These are phyloP conservation scores for Hafferia zeledoni DNA, from an alignment of 2,797 vertebrate genomes.

Conservation along the genomic window DNA sequence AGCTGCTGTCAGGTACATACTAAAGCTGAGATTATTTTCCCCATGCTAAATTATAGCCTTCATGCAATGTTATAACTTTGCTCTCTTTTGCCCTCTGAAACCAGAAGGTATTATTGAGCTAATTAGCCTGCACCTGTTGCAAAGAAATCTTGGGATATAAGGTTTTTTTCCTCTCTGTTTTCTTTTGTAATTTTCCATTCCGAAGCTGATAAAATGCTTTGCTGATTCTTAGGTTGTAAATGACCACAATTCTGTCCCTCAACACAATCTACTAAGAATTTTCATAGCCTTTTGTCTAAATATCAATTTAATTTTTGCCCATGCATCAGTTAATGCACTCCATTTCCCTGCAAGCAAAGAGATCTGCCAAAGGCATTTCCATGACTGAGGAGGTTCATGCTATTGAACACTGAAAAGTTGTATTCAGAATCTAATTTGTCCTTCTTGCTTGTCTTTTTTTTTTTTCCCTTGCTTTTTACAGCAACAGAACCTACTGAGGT, in stretches of 20 bases:
- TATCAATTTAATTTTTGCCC: not conserved
- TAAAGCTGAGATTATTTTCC: not conserved
- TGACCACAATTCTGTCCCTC: not conserved
- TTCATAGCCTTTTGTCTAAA: not conserved
- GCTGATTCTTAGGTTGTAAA: not conserved
- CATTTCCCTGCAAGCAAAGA: not conserved
- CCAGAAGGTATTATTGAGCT: not conserved
- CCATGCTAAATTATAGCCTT: not conserved
- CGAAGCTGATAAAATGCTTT: not conserved
- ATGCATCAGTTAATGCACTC: too few relatives aligned
- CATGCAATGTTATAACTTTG: not conserved
- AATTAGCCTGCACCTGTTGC: not conserved
- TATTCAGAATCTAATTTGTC: not conserved
- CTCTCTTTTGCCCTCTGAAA: not conserved
- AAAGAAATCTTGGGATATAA: not conserved
- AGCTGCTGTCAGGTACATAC: not conserved
- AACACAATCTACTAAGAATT: not conserved
- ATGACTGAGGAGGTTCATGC: not conserved
- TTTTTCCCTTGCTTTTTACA: not conserved
- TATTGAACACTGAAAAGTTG: not conserved
- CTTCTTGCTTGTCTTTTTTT: not conserved
- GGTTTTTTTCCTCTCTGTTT: not conserved
- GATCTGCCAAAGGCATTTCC: not conserved
- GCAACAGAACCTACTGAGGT: constrained; percentile 59
- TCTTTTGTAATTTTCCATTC: not conserved